Evolutionary conservation across 2,888 invertebrate species (phyloP), one percentile per base, ranked within the genome.

Genomic region (Caenorhabditis afra): DNA sequence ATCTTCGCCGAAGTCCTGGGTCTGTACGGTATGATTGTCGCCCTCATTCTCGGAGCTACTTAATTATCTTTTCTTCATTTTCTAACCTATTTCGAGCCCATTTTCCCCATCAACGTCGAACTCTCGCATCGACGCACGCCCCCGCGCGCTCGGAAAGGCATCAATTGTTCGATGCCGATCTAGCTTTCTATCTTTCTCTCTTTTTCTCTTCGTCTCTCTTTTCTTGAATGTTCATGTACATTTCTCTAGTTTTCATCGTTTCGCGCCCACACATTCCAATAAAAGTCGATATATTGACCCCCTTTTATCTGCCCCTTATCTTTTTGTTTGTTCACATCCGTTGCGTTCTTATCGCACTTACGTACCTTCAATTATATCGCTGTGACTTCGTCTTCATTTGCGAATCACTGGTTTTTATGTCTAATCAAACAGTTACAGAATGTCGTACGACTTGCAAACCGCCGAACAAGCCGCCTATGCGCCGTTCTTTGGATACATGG

Each of bases 1-100:
- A 99, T 99, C 93, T 99, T 99, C 93, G 98, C 99, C 91, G 99
- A 99, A 94, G 99, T 90, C 39, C 94, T 99, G 94, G 99, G 99
- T 94, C 95, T 99, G 90, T 99, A 99, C 93, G 99, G 99, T 92
- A 95, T 99, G 91, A 99, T 99, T 92, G 99, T 99, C 90, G 98
- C 97, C 93, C 96, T 99, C 92, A 98, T 96, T 93, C 94, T 99
- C 91, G 97, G 96, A 93, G 95, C 97, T 92, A 96, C 89, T 47
- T 89, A 87, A 86, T 57, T 58, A 37, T 22, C 35, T 45, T n/a
- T 41, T 16, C 50, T 12, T 23, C 18, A 18, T 29, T 49, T 59
- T 52, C 18, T 29, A 3, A 37, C 12, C 7, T 22, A 10, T 58
- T 58, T 50, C 49, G 35, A 57, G 57, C 49, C 20, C 47, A 47